Evolutionary conservation across 2,888 invertebrate species (phyloP).

Genomic region (Cabera pusaria): DNA sequence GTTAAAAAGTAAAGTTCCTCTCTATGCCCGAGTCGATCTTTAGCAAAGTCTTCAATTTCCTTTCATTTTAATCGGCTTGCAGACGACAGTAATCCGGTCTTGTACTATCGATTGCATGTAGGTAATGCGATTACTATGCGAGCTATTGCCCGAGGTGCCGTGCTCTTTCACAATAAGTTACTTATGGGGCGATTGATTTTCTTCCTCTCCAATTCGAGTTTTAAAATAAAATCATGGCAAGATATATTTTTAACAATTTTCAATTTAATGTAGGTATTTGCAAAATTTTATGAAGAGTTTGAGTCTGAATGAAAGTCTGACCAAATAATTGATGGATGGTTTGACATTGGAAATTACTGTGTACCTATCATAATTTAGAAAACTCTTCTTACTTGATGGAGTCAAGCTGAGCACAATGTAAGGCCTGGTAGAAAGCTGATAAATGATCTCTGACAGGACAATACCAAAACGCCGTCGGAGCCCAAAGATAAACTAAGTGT

Average conservation of each 20-base stretch:
- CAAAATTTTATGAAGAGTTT: too few relatives aligned
- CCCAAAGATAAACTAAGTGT: conserved; percentile 47
- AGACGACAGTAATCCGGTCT: conserved; percentile 55
- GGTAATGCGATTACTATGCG: conserved; percentile 66
- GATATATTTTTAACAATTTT: too few relatives aligned
- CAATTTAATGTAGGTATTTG: too few relatives aligned
- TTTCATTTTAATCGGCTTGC: conserved; percentile 20
- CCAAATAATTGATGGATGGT: too few relatives aligned
- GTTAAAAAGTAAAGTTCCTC: conserved; percentile 1
- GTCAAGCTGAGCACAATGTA: too few relatives aligned
- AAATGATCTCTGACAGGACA: conserved; percentile 42
- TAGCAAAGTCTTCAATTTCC: conserved; percentile 26
- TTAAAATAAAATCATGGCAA: too few relatives aligned
- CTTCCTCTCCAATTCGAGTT: conserved; percentile 1
- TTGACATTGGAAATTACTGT: too few relatives aligned
- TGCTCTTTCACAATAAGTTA: conserved; percentile 36
- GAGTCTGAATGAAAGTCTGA: too few relatives aligned
- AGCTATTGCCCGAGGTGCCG: conserved; percentile 52
- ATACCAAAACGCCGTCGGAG: conserved; percentile 40
- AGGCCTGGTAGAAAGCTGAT: conserved; percentile 29
- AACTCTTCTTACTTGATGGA: too few relatives aligned
- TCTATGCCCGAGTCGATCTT: conserved; percentile 19
- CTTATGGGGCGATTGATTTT: conserved; percentile 30
- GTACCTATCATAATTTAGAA: too few relatives aligned
- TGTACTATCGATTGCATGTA: conserved; percentile 60